Conservation (phyloP, 2,797 vertebrate species). For the Phalanger gymnotis region DNA sequence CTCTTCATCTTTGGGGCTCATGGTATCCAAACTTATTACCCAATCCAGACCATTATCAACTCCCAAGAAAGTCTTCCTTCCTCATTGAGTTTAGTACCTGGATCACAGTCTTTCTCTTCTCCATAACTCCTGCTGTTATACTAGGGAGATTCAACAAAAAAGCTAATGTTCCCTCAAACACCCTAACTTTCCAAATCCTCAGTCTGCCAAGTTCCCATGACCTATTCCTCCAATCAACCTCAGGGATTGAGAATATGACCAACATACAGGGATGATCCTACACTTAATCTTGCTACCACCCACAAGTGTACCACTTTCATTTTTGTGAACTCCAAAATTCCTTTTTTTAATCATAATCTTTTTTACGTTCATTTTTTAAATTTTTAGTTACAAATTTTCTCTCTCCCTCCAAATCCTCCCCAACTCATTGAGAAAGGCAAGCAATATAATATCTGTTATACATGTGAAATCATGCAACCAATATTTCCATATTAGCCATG, state of each 20-base stretch:
- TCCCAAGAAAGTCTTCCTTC: too few species aligned
- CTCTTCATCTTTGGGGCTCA: background rate
- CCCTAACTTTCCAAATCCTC: background rate
- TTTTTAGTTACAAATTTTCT: background rate
- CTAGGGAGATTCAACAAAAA: background rate
- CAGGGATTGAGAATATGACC: background rate
- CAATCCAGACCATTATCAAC: background rate
- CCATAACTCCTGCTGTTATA: background rate
- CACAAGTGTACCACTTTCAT: background rate
- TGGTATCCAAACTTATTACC: background rate
- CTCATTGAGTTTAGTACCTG: background rate
- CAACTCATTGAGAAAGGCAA: background rate
- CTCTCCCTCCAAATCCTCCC: background rate
- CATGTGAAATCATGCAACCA: background rate
- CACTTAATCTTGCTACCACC: background rate
- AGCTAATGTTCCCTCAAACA: background rate
- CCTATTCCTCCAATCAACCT: background rate
- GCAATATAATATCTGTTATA: background rate
- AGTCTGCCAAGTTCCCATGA: background rate
- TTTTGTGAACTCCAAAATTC: background rate
- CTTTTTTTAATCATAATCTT: background rate
- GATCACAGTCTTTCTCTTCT: background rate
- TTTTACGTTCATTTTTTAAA: background rate
- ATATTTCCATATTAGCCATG: background rate
- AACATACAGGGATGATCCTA: background rate